These are phyloP conservation scores for Diglossa brunneiventris DNA, from an alignment of 2,113 vertebrate genomes.

Conservation along the genomic window DNA sequence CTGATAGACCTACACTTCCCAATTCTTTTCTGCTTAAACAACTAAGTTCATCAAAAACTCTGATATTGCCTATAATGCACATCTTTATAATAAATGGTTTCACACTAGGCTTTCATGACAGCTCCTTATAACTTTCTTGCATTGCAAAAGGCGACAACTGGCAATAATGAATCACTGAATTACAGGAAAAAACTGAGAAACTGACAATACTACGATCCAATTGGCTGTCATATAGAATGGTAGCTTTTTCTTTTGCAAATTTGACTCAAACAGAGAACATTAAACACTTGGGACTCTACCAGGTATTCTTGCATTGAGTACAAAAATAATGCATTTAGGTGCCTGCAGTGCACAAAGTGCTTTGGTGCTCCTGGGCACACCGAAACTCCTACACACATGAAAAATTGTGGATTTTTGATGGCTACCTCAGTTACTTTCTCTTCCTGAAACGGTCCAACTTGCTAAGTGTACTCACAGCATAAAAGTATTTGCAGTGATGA, in stretches of 20 bases:
- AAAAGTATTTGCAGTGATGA: not conserved
- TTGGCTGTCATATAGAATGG: not conserved
- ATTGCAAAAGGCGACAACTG: not conserved
- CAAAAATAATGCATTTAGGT: not conserved
- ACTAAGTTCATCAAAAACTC: not conserved
- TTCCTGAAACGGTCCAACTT: not conserved
- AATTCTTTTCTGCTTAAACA: not conserved
- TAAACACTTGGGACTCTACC: not conserved
- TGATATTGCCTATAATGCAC: not conserved
- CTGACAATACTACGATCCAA: not conserved
- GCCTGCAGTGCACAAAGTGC: not conserved
- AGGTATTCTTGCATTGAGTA: not conserved
- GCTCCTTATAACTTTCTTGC: constrained; percentile 7
- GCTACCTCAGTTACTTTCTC: not conserved
- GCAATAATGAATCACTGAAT: not conserved
- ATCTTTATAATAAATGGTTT: constrained; percentile 5
- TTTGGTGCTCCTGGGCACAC: not conserved
- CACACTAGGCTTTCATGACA: not conserved
- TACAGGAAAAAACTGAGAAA: not conserved
- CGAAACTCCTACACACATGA: not conserved
- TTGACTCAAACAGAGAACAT: not conserved
- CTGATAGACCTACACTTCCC: not conserved
- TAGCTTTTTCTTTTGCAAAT: not conserved
- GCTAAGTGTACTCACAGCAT: not conserved
- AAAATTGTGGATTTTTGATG: not conserved